These are phyloP conservation scores for Colaptes auratus DNA, from an alignment of 2,113 vertebrate species.

Conservation along the genomic window DNA sequence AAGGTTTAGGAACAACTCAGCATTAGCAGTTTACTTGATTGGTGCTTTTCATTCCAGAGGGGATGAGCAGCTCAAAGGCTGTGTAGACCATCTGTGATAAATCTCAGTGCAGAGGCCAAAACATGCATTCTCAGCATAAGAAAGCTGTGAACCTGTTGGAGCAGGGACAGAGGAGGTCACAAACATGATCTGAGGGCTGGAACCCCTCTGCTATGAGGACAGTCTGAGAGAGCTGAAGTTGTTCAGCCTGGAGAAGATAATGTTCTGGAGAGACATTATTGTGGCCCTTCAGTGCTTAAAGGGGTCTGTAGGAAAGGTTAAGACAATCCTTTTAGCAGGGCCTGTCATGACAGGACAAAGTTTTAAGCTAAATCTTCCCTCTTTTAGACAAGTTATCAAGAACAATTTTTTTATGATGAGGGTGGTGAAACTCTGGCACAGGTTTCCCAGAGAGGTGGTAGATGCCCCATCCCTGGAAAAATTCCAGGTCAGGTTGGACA, in stretches of 20 bases:
- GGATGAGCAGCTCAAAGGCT: not conserved
- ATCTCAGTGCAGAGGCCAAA: rapidly evolving
- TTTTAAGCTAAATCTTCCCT: not conserved
- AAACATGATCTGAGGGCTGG: not conserved
- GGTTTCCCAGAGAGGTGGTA: too few species aligned
- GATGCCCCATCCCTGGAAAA: too few species aligned
- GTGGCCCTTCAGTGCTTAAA: not conserved
- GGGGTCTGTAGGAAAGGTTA: not conserved
- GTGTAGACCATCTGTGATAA: not conserved
- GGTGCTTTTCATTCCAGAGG: not conserved
- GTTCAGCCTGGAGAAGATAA: not conserved
- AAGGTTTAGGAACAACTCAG: not conserved
- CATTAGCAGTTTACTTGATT: not conserved
- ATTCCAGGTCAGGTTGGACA: too few species aligned
- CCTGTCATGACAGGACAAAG: not conserved
- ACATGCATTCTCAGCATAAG: not conserved
- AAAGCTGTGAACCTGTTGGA: not conserved
- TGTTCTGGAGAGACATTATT: not conserved
- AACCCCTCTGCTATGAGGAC: not conserved
- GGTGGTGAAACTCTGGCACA: not conserved
- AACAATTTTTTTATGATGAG: not conserved
- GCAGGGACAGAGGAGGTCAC: not conserved
- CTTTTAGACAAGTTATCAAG: too few species aligned
- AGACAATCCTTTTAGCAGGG: not conserved
- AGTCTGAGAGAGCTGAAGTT: not conserved